Conservation (phyloP, 2,888 invertebrate species). For the Antheraea yamamai region DNA sequence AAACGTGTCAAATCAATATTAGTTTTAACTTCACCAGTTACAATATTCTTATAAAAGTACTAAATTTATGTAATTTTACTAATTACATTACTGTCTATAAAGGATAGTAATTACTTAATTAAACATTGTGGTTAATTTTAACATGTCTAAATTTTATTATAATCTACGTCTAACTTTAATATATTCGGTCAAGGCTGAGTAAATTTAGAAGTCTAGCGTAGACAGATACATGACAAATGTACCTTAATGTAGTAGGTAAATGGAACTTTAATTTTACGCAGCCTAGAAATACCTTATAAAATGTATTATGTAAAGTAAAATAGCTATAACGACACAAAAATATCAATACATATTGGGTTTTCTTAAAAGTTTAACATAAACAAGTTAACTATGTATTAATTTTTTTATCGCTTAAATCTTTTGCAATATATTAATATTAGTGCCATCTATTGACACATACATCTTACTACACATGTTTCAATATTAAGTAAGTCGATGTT, state of each 20-base stretch:
- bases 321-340: too few relatives aligned
- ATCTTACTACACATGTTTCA: not conserved
- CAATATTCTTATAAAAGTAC: not conserved
- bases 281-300: too few relatives aligned
- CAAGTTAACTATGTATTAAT: not conserved
- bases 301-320: too few relatives aligned
- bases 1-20: not conserved
- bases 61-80: not conserved
- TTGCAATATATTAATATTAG: not conserved
- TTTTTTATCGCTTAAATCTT: not conserved
- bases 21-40: too few relatives aligned
- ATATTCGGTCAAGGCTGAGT: constrained; percentile 1
- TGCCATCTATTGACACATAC: not conserved
- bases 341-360: not conserved
- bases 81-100: not conserved
- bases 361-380: too few relatives aligned
- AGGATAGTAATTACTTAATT: not conserved
- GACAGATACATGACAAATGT: not conserved
- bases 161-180: not conserved
- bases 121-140: not conserved
- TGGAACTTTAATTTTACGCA: not conserved
- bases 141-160: not conserved
- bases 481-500: not conserved
- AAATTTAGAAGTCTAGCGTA: not conserved
- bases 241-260: not conserved